Evolutionary conservation across 1,140 invertebrate species (phyloP), one percentile per base, ranked within the genome.

Genomic region (Heliconius himera): DNA sequence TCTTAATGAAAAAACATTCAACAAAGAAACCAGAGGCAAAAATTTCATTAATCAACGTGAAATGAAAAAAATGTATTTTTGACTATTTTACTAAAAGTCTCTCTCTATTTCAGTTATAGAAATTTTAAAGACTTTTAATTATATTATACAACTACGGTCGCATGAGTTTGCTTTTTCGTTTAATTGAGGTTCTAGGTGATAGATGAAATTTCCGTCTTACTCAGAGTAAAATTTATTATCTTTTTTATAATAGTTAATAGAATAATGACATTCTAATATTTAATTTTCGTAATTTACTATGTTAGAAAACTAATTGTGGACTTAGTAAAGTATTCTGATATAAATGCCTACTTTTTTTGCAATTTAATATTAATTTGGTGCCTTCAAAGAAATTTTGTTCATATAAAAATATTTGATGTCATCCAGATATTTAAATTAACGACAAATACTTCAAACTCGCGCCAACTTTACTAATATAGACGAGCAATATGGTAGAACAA

Each of bases 391-490:
- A 66, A 66, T 66, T 26, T 66, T 66, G 60, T 60, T 70, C 26
- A 46, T 76, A 70, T 77, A 86, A 87, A 88, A 87, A 79, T 84
- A 84, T 87, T 85, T 85, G 73, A 82, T 84, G 78, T 85, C 88
- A 81, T 82, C 79, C 70, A 33, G 81, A 82, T 80, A 85, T 89
- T 86, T 82, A 82, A 87, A 87, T 87, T 86, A 81, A 84, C 77
- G 84, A 79, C 82, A 83, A 81, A 87, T 77, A 80, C 79, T 84
- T 87, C 83, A 80, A 74, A 75, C 81, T 81, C 76, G 75, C 75
- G 78, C 81, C 51, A 89, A 89, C 84, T 89, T 89, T 87, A 78
- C 77, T 86, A 89, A 89, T 89, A 89, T 87, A 78, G 76, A 84
- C 80, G 78, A 81, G 86, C 87, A 87, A 87, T 88, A 86, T 87